A percentile compares a stretch with the other conserved stretches of the same genome.
Conservation (phyloP, 2,113 vertebrate species). For the Synchiropus splendidus region DNA sequence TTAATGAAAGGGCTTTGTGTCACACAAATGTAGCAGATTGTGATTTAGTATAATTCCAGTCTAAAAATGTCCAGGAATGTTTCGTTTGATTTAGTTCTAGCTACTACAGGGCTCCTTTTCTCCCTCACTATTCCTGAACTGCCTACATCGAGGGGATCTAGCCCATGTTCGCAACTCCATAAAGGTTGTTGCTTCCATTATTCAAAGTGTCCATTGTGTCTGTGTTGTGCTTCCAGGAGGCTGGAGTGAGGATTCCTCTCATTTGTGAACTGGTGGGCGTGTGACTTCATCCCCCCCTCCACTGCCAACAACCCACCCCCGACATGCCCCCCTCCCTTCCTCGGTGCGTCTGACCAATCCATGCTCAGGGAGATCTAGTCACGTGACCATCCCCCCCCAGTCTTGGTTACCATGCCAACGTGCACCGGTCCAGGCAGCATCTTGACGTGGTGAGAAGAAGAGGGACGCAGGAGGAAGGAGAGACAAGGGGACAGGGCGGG, state of each 20-base stretch:
- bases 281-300: constrained; percentile 39
- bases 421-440: constrained; percentile 68
- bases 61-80: too few species aligned
- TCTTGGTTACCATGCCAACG: constrained; percentile 63
- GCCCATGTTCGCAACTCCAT: too few species aligned
- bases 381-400: constrained; percentile 33
- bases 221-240: constrained; percentile 29
- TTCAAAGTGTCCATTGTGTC: constrained; percentile 38
- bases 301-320: background rate
- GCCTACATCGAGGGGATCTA: too few species aligned
- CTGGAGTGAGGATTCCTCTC: constrained; percentile 41
- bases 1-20: too few species aligned
- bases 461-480: constrained; percentile 17
- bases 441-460: constrained; percentile 52
- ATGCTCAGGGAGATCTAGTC: constrained; percentile 21
- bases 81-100: too few species aligned
- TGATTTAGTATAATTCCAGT: too few species aligned
- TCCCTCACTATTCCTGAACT: too few species aligned
- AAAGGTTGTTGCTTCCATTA: too few species aligned
- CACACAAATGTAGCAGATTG: too few species aligned
- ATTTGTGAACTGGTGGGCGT: constrained; percentile 32
- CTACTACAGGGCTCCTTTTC: too few species aligned
- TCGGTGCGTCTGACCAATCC: constrained; percentile 32
- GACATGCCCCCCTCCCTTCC: constrained; percentile 15
- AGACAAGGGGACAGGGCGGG: constrained; percentile 18